Conservation (phyloP, 1,140 invertebrate genomes). For the Drosophila biarmipes region DNA sequence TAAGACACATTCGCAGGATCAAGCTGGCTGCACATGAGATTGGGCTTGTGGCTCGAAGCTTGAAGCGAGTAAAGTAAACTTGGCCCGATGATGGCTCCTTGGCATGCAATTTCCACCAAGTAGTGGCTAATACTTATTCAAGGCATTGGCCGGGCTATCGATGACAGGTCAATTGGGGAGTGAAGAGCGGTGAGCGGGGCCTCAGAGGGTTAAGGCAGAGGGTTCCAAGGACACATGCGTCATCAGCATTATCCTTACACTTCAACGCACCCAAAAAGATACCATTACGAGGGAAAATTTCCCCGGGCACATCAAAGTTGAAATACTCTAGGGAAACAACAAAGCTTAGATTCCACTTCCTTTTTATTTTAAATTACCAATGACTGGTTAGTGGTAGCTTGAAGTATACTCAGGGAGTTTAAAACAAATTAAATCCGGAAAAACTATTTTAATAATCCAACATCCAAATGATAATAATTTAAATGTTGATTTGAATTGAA, state of each 20-base stretch:
- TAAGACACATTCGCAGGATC: conserved; percentile 45
- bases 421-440: background rate
- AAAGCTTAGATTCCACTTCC: conserved; percentile 3
- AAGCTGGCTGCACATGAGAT: conserved; percentile 49
- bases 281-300: conserved; percentile 22
- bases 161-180: conserved; percentile 43
- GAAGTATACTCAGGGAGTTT: background rate
- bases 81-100: conserved; percentile 53
- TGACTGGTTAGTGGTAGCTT: background rate
- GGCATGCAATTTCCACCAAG: conserved; percentile 61
- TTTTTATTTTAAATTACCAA: background rate
- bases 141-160: conserved; percentile 46
- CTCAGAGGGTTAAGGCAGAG: conserved; percentile 6
- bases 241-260: conserved; percentile 62
- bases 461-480: too few relatives aligned
- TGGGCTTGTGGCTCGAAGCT: conserved; percentile 34
- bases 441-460: too few relatives aligned
- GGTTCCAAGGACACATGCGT: conserved; percentile 44
- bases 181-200: conserved; percentile 4
- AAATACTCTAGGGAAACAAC: conserved; percentile 26
- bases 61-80: conserved; percentile 51
- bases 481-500: too few relatives aligned
- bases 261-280: conserved; percentile 54
- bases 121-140: conserved; percentile 46
- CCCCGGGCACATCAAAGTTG: conserved; percentile 3